These are phyloP conservation scores for Todus mexicanus DNA, from an alignment of 2,797 vertebrate genomes.

Conservation along the genomic window DNA sequence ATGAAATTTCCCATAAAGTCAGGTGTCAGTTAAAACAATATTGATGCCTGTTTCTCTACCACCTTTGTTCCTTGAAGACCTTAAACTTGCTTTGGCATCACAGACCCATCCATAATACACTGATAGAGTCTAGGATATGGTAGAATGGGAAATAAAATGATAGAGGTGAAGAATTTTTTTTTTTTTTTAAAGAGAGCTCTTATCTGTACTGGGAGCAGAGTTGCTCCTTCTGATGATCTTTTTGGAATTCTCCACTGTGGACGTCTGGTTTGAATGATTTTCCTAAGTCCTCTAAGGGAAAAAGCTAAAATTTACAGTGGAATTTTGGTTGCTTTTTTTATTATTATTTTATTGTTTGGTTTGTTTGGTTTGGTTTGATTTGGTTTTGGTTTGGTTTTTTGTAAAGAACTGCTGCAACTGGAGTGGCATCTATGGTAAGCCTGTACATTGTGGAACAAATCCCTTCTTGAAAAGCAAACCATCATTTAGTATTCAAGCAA, in stretches of 20 bases:
- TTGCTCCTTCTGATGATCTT: neutral
- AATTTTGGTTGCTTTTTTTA: neutral
- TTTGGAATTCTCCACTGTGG: neutral
- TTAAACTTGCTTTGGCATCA: constrained; percentile 4
- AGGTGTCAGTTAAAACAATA: constrained; percentile 21
- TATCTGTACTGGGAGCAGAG: neutral
- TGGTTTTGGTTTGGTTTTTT: neutral
- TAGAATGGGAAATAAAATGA: neutral
- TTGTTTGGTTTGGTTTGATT: neutral
- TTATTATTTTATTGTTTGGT: neutral
- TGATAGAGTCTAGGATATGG: neutral
- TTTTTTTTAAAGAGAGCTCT: neutral
- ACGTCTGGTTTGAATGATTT: neutral
- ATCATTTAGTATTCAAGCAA: neutral
- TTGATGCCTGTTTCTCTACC: neutral
- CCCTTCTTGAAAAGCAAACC: neutral
- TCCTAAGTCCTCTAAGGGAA: neutral
- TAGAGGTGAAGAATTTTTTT: neutral
- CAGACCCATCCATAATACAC: neutral
- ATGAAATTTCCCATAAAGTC: constrained; percentile 15
- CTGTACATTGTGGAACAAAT: neutral
- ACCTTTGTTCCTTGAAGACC: constrained; percentile 22
- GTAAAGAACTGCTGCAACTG: neutral
- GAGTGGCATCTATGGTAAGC: neutral
- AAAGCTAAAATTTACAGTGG: neutral